These are phyloP conservation scores for Laterallus jamaicensis DNA, from an alignment of 2,113 vertebrate genomes.

Conservation along the genomic window DNA sequence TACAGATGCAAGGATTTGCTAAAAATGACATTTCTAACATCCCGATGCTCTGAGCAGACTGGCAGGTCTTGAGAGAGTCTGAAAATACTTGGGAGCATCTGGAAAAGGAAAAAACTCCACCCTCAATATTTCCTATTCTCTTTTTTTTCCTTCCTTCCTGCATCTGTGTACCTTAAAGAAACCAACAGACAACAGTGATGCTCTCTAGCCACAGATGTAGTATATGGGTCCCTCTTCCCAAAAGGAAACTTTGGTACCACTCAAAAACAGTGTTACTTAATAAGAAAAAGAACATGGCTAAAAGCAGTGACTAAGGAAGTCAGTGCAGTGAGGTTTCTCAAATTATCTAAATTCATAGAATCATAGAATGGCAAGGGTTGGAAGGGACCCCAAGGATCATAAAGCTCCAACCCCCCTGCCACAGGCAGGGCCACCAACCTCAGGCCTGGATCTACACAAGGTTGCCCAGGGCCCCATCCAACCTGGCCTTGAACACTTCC, in stretches of 20 bases:
- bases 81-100: not conserved
- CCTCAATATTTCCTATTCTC: not conserved
- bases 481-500: no score
- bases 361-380: no score
- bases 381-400: no score
- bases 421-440: no score
- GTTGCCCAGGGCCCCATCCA: no score
- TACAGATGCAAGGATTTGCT: not conserved
- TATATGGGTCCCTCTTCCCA: not conserved
- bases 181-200: not conserved
- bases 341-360: not conserved
- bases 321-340: not conserved
- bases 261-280: not conserved
- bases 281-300: not conserved
- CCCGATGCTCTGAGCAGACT: not conserved
- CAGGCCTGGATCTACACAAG: no score
- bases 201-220: not conserved
- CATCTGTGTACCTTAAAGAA: not conserved
- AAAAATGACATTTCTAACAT: not conserved
- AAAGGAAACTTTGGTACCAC: not conserved
- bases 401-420: no score
- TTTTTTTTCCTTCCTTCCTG: not conserved
- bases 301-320: not conserved
- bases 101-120: not conserved
- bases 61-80: not conserved